phyloP scores from a whole-genome alignment of 2,888 invertebrate species.

The Ectropis crepuscularia region DNA sequence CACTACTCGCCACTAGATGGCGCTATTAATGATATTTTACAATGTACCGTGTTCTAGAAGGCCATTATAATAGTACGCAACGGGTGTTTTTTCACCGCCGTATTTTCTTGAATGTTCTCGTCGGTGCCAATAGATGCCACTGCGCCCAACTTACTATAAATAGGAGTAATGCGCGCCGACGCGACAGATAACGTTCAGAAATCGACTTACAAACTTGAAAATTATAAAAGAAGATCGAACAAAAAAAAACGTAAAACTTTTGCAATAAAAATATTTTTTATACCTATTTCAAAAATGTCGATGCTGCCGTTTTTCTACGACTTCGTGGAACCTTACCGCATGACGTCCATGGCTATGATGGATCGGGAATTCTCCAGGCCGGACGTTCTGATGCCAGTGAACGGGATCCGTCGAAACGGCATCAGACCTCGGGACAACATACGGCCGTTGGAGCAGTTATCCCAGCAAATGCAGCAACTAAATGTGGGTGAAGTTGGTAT shows the following conservation, averaged over 20 bases:
- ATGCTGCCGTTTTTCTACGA: conserved; percentile 64
- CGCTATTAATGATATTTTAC: conserved; percentile 40
- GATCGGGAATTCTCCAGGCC: conserved; percentile 65
- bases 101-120: conserved; percentile 38
- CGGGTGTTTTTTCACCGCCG: background rate
- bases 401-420: conserved; percentile 50
- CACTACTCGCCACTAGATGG: conserved; percentile 59
- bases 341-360: conserved; percentile 42
- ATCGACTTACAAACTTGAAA: conserved; percentile 26
- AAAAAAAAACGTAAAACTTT: conserved; percentile 25
- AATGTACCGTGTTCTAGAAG: conserved; percentile 41
- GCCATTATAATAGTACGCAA: background rate
- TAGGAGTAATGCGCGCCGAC: conserved; percentile 32
- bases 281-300: conserved; percentile 59
- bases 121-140: conserved; percentile 49
- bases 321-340: conserved; percentile 63
- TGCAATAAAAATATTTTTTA: too few species aligned
- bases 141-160: conserved; percentile 48
- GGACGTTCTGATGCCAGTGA: conserved; percentile 39
- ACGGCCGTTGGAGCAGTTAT: conserved; percentile 64
- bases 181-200: conserved; percentile 40
- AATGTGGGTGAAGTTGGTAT: conserved; percentile 71
- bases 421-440: conserved; percentile 50
- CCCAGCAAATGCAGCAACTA: conserved; percentile 66
- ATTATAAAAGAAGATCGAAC: conserved; percentile 21